Evolutionary conservation across 2,113 vertebrate genomes (phyloP), one percentile per base, ranked within the genome.

Genomic region (Martes martes): DNA sequence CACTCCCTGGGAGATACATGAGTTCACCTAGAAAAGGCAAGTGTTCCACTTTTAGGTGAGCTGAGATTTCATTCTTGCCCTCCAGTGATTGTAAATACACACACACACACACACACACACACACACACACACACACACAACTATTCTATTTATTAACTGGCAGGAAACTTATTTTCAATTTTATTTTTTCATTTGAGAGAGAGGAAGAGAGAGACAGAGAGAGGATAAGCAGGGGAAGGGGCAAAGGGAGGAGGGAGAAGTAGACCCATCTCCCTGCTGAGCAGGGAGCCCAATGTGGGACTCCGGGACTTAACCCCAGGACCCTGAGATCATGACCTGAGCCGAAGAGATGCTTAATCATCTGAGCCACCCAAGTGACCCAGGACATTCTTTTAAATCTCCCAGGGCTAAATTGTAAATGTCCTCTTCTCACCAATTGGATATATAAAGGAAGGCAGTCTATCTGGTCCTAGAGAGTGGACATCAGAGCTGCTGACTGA

Each of bases 81-180:
- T 96, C 86, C 0, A 1, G 86, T 89, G 78, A 94, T 47, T 63
- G 23, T 50, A 78, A 78, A 78, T 16, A n/a, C 39, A 45, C 24
- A 26, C 85, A 42, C 13, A 19, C 11, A 24, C 9, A 6, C 7
- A 19, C 7, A 59, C 52, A 19, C 7, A 45, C 24, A 24, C 52
- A 24, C 13, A 10, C 8, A 39, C 13, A 10, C 8, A 39, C 4
- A 6, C 85, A 63, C 19, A 6, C 5, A 15, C 39, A n/a, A 76
- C 80, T 85, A 28, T 71, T 94, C 63, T 96, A 80, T 97, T 85
- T 91, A 94, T 92, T 96, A 73, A 85, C 74, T 90, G 61, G 82
- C 76, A 94, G 83, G 47, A 79, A 24, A 13, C 3, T 14, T 47
- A 50, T 63, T 89, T 80, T 28, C 11, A 28, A 63, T 28, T 63